Evolutionary conservation across 2,113 vertebrate genomes (phyloP).

Genomic region (human): GRCh38 chr16:3812501-3813000

Average conservation of each 20-base stretch:
- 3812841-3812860: background rate
- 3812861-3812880: background rate
- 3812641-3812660: background rate
- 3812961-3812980: background rate
- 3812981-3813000: background rate
- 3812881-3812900: background rate
- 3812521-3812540: background rate
- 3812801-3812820: background rate
- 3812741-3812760: background rate
- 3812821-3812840: background rate
- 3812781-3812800: background rate
- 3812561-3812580: background rate
- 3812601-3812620: background rate
- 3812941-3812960: background rate
- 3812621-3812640: background rate
- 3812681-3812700: background rate
- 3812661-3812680: background rate
- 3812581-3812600: background rate
- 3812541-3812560: background rate
- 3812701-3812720: background rate
- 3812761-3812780: background rate
- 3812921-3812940: background rate
- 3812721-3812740: background rate
- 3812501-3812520: background rate
- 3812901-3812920: background rate